These are phyloP conservation scores for Ophthalmolycus amberensis DNA, from an alignment of 2,113 vertebrate species.

Conservation along the genomic window DNA sequence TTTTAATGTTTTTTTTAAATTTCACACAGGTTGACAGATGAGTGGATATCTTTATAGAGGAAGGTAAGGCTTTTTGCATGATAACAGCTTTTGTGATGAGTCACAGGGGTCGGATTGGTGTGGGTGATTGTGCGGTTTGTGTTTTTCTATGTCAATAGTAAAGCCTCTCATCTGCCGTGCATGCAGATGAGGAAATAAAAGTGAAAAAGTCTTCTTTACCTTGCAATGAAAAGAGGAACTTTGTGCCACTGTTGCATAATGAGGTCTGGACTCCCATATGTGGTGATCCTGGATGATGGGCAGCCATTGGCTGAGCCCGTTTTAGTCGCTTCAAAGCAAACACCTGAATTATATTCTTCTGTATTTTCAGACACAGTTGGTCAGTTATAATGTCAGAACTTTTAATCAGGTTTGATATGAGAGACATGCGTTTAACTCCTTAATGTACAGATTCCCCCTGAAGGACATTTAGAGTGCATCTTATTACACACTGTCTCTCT, in stretches of 20 bases:
- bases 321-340: constrained; percentile 28
- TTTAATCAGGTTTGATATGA: not conserved
- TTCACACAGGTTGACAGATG: constrained; percentile 58
- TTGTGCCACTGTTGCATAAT: constrained; percentile 39
- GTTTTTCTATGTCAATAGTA: constrained; percentile 16
- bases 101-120: not conserved
- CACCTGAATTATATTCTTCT: not conserved
- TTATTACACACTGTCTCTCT: not conserved
- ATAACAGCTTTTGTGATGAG: constrained; percentile 5
- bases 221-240: constrained; percentile 9
- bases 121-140: not conserved
- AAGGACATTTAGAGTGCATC: not conserved
- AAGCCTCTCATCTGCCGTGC: constrained; percentile 4
- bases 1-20: not conserved
- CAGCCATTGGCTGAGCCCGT: constrained; percentile 36
- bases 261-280: constrained; percentile 18
- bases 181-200: not conserved
- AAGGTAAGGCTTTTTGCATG: constrained; percentile 75
- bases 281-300: not conserved
- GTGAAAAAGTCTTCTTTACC: not conserved
- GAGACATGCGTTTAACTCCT: not conserved
- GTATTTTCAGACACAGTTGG: constrained; percentile 5
- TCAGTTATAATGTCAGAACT: not conserved
- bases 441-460: not conserved
- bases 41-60: constrained; percentile 83